Base-by-base conservation (phyloP, 1,140 invertebrate genomes). In the Goniozus legneri region DNA sequence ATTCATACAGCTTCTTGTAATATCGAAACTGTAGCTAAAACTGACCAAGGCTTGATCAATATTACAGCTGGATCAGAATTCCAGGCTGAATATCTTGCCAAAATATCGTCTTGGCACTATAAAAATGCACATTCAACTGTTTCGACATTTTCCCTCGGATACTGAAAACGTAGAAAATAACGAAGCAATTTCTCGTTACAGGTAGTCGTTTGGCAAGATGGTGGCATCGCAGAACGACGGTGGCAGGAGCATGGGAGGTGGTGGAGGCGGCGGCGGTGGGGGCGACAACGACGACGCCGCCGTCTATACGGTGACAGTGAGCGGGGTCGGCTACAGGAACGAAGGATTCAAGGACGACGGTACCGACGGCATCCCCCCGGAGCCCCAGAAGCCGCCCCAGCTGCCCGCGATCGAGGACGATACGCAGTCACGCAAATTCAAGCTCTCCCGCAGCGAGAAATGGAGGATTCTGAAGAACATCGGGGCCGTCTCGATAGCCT, bases 381-480 rank as follows among this genome's bases (percentile, higher is more conserved):
- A 71, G 18, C 69, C 65, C 6, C 65, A 65, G 4, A 84, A 84
- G 55, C 83, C 83, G 10, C 83, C 79, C 1, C 80, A 80, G 12
- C 62, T 80, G n/a, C 81, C 82, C 12, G 58, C 67, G 2, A 73
- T 73, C 33, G 82, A 84, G 47, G 84, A 86, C 31, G 78, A 79
- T 18, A 80, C 79, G 35, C 78, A 81, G 33, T 80, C 83, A 12
- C 83, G 86, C 56, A 90, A 90, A 78, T 85, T 88, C 58, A 87
- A 86, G 67, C 66, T 90, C 46, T 84, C 86, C 24, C 79, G 82
- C 32, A 82, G 79, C 55, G 90, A 92, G 67, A 90, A 91, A 79
- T 89, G 87, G 84, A 78, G 89, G 51, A 94, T 95, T 62, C 72
- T 91, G 49, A 93, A 92, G 72, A 94, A 94, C 75, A 84, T 95